These are phyloP conservation scores for Silvanus unidentatus DNA, from an alignment of 2,888 invertebrate genomes.

Conservation along the genomic window DNA sequence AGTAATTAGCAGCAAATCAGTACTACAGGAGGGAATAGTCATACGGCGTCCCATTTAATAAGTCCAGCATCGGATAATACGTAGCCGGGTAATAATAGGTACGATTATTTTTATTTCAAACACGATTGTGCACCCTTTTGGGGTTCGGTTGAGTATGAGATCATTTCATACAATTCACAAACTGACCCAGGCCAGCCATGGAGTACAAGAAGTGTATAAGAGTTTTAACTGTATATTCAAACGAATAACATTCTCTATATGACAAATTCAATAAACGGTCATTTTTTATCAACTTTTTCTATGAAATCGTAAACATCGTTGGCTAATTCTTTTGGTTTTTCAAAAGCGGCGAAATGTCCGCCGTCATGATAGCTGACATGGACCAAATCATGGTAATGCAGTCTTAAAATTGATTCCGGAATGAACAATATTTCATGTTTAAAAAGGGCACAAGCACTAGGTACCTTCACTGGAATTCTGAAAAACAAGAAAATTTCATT, in stretches of 20 bases:
- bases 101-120: conserved; percentile 63
- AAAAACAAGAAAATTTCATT: conserved; percentile 30
- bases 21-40: too few relatives aligned
- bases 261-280: too few relatives aligned
- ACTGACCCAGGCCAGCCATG: conserved; percentile 92
- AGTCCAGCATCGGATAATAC: conserved; percentile 52
- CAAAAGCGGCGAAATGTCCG: conserved; percentile 14
- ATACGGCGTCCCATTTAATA: conserved; percentile 56
- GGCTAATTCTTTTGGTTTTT: conserved; percentile 8
- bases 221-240: conserved; percentile 39
- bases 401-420: conserved; percentile 42
- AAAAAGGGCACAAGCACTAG: conserved; percentile 69
- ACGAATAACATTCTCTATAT: too few relatives aligned
- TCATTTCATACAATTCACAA: conserved; percentile 71
- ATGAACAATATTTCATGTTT: conserved; percentile 59
- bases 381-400: conserved; percentile 5
- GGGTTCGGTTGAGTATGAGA: conserved; percentile 57
- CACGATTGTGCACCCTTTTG: conserved; percentile 52
- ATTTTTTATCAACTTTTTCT: conserved; percentile 8
- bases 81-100: conserved; percentile 51
- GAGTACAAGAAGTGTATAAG: conserved; percentile 61
- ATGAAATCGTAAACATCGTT: conserved; percentile 10
- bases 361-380: conserved; percentile 11
- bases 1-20: too few relatives aligned
- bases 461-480: conserved; percentile 61